Evolutionary conservation across 2,888 invertebrate species (phyloP), one percentile per base, ranked within the genome.

Genomic region (Taenaris catops): DNA sequence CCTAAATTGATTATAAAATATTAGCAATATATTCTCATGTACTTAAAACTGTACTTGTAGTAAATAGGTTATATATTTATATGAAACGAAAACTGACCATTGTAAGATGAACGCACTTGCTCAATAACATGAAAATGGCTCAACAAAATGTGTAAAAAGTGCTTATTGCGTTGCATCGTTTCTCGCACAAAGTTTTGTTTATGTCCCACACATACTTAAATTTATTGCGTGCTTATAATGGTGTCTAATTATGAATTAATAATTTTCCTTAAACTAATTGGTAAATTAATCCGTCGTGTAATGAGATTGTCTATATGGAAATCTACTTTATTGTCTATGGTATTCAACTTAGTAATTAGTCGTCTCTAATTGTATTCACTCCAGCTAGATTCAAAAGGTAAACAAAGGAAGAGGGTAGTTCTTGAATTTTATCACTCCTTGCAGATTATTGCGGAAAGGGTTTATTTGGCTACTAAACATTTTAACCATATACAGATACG

Each of bases 171-270:
- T 40, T 41, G 36, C 40, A 26, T 44, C 34, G 35, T 58, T 62
- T 71, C 76, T 73, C 79, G 81, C 83, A 81, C 81, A 83, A 83
- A 78, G 55, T 59, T 67, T 23, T 9, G 65, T 69, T 45, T 43
- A 48, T 45, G 46, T 42, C 34, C 38, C 44, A 41, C 50, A 58
- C 54, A 46, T n/a, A n/a, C 54, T 51, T 62, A 58, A 63, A 54
- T 51, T 52, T 9, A 34, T 55, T 55, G 48, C 48, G 73, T 74
- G 74, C 71, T 69, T 66, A 49, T 56, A 59, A 61, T 58, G 73
- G 71, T 75, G 71, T 65, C 63, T 63, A 21, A 46, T 39, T 40
- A 10, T 32, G 49, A 38, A 47, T 53, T 46, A 36, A 51, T 34
- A n/a, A n/a, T 41, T 34, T 29, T 12, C 8, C 14, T 19, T 17